These are phyloP conservation scores for Solenopsis fugax DNA, from an alignment of 1,140 invertebrate genomes.

Conservation along the genomic window DNA sequence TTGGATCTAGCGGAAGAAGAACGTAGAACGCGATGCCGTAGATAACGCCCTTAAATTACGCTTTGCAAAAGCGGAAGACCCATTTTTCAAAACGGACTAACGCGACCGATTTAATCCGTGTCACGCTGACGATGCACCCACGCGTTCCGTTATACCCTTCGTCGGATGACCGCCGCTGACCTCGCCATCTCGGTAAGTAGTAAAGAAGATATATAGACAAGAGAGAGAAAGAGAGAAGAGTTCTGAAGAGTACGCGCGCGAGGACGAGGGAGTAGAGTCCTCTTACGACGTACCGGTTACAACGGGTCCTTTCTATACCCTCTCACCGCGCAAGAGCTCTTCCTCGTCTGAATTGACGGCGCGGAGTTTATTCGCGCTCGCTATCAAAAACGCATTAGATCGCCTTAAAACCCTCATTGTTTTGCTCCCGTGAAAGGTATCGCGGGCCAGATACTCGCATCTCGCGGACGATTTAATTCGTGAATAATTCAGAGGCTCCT, in stretches of 20 bases:
- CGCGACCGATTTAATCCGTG: constrained; percentile 77
- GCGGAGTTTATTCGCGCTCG: constrained; percentile 29
- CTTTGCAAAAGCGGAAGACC: constrained; percentile 1
- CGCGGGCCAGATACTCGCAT: neutral
- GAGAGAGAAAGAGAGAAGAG: constrained; percentile 59
- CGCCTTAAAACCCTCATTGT: neutral
- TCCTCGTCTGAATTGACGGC: constrained; percentile 32
- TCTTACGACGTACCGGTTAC: constrained; percentile 63
- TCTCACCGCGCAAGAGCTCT: constrained; percentile 1
- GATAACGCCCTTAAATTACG: constrained; percentile 2
- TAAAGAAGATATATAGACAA: constrained; percentile 57
- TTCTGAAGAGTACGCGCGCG: constrained; percentile 31
- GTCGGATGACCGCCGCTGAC: constrained; percentile 78
- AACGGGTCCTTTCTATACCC: constrained; percentile 63
- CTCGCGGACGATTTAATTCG: neutral
- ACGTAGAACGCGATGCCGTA: neutral
- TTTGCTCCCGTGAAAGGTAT: neutral
- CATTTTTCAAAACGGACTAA: constrained; percentile 63
- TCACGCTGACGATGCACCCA: constrained; percentile 80
- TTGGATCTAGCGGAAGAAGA: neutral
- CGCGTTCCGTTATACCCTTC: constrained; percentile 77
- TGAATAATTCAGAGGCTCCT: neutral
- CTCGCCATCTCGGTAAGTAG: constrained; percentile 68
- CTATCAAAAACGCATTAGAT: constrained; percentile 42
- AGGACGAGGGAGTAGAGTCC: constrained; percentile 54